Percentiles rank a stretch among this genome's conserved stretches.
Conservation (phyloP, 2,888 invertebrate genomes). For the Caenorhabditis parvicauda region DNA sequence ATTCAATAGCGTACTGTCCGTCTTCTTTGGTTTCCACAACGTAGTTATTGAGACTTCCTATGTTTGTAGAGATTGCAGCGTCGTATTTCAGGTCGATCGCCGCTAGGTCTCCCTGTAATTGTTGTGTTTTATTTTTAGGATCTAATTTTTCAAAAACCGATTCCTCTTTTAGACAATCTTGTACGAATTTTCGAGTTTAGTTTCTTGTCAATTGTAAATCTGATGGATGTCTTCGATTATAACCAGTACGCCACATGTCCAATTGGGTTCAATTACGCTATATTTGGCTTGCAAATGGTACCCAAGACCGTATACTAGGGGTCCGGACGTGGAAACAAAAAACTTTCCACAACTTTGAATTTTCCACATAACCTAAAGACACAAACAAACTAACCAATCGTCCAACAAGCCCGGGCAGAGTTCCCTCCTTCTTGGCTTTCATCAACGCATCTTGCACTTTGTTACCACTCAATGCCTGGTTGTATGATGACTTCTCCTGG, state of each 20-base stretch:
- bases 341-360: too few species aligned
- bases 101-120: conserved; percentile 83
- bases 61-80: conserved; percentile 89
- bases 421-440: conserved; percentile 6
- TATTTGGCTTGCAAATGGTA: too few species aligned
- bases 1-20: neutral
- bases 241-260: too few species aligned
- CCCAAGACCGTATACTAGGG: too few species aligned
- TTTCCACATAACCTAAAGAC: too few species aligned
- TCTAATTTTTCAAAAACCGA: neutral
- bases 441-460: conserved; percentile 2
- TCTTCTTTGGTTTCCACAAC: conserved; percentile 1
- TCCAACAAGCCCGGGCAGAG: conserved; percentile 9
- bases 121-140: neutral
- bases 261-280: too few species aligned
- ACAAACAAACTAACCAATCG: conserved; percentile 9
- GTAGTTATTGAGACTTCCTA: conserved; percentile 66
- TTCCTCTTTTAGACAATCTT: neutral
- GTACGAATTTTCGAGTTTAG: neutral
- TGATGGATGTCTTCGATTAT: too few species aligned
- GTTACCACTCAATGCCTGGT: neutral
- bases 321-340: too few species aligned
- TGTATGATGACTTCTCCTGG: neutral
- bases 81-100: conserved; percentile 89
- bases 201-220: neutral